These are phyloP conservation scores for Mythimna pallens DNA, from an alignment of 2,888 invertebrate genomes.

Conservation along the genomic window DNA sequence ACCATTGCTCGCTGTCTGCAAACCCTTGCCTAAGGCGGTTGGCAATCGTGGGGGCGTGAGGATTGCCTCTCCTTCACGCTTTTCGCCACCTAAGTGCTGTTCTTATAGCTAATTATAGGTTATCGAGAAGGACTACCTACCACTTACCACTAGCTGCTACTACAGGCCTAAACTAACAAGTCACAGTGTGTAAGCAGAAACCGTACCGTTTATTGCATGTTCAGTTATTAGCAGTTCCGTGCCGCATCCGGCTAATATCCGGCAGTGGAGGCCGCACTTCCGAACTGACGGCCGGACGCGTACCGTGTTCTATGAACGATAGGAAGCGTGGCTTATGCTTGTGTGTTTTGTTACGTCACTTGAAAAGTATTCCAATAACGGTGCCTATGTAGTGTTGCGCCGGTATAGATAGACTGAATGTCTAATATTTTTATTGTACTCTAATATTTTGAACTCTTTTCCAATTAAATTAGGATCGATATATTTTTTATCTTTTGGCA, in stretches of 20 bases:
- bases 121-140: too few species aligned
- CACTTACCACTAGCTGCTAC: not conserved
- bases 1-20: too few species aligned
- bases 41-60: too few species aligned
- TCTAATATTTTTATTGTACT: too few species aligned
- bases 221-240: slow-evolving; percentile 65
- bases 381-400: not conserved
- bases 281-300: slow-evolving; percentile 35
- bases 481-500: too few species aligned
- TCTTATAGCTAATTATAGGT: not conserved
- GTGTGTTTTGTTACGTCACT: not conserved
- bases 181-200: slow-evolving; percentile 47
- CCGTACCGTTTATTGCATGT: slow-evolving; percentile 53
- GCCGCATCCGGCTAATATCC: slow-evolving; percentile 69
- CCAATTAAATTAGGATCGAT: too few species aligned
- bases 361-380: not conserved
- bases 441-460: too few species aligned
- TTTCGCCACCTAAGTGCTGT: too few species aligned
- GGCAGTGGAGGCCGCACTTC: slow-evolving; percentile 67
- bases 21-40: too few species aligned
- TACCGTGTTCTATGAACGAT: slow-evolving; percentile 17
- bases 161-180: slow-evolving; percentile 38
- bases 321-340: slow-evolving; percentile 5
- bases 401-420: not conserved
- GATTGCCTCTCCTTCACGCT: too few species aligned